phyloP scores from a whole-genome alignment of 2,888 invertebrate species.

The Drosophila mercatorum region DNA sequence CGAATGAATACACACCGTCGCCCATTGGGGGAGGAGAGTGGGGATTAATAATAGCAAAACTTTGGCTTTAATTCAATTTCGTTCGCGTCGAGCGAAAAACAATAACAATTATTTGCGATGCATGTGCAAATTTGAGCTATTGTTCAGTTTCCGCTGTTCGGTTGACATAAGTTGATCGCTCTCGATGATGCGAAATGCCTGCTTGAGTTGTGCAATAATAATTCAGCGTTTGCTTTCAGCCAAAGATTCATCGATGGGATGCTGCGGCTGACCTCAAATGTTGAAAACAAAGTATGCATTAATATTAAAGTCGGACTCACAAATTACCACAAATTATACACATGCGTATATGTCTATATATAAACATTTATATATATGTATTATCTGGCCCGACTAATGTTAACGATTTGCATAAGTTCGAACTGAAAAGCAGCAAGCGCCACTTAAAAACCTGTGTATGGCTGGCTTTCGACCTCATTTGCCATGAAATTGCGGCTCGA shows the following conservation, averaged over 20 bases:
- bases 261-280: slow-evolving; percentile 45
- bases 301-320: slow-evolving; percentile 11
- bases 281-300: slow-evolving; percentile 27
- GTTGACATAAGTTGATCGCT: slow-evolving; percentile 29
- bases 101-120: slow-evolving; percentile 34
- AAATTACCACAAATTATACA: slow-evolving; percentile 39
- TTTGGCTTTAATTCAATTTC: not conserved
- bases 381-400: slow-evolving; percentile 32
- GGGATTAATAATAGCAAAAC: not conserved
- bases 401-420: slow-evolving; percentile 56
- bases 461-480: slow-evolving; percentile 51
- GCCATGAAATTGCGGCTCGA: slow-evolving; percentile 28
- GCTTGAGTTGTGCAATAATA: slow-evolving; percentile 19
- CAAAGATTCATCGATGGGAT: slow-evolving; percentile 17
- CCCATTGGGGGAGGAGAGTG: not conserved
- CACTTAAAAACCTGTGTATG: slow-evolving; percentile 37
- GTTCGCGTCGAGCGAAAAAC: slow-evolving; percentile 13
- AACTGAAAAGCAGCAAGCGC: slow-evolving; percentile 27
- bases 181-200: slow-evolving; percentile 8
- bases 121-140: slow-evolving; percentile 34
- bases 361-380: not conserved
- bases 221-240: not conserved
- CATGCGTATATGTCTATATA: not conserved
- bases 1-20: not conserved
- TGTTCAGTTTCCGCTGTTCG: slow-evolving; percentile 39